Evolutionary conservation across 2,888 invertebrate species (phyloP).

Genomic region (Cheilosia impressa): DNA sequence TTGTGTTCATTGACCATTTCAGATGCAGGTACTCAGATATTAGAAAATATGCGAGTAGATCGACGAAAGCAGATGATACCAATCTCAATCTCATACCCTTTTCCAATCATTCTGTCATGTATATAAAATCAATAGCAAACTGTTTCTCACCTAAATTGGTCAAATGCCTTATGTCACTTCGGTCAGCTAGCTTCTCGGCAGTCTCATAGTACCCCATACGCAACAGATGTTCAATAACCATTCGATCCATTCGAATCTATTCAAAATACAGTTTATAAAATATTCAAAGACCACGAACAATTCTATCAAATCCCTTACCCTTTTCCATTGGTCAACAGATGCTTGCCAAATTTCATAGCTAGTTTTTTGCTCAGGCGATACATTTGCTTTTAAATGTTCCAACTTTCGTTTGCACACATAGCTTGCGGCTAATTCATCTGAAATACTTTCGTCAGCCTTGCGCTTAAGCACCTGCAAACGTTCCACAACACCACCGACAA

Average conservation of each 20-base stretch:
- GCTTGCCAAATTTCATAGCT: conserved; percentile 81
- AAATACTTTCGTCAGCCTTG: conserved; percentile 96
- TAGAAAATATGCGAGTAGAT: too few species aligned
- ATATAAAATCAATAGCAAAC: not conserved
- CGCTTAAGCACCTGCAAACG: conserved; percentile 94
- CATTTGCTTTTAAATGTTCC: conserved; percentile 90
- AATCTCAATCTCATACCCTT: too few species aligned
- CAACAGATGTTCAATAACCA: conserved; percentile 98
- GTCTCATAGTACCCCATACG: conserved; percentile 97
- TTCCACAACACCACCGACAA: conserved; percentile 95
- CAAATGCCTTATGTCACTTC: conserved; percentile 91
- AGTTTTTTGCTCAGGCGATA: conserved; percentile 79
- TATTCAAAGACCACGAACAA: not conserved
- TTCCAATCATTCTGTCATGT: not conserved
- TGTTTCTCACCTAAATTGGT: conserved; percentile 91
- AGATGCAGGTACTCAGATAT: too few species aligned
- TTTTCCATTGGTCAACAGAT: conserved; percentile 83
- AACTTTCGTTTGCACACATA: conserved; percentile 95
- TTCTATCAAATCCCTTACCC: conserved; percentile 75
- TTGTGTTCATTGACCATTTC: too few species aligned
- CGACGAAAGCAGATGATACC: too few species aligned
- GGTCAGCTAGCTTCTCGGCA: conserved; percentile 93
- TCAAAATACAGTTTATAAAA: not conserved
- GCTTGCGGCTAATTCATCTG: conserved; percentile 95
- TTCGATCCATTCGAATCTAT: conserved; percentile 92